Evolutionary conservation across 2,888 invertebrate species (phyloP).

Genomic region (Perithous albicinctus): DNA sequence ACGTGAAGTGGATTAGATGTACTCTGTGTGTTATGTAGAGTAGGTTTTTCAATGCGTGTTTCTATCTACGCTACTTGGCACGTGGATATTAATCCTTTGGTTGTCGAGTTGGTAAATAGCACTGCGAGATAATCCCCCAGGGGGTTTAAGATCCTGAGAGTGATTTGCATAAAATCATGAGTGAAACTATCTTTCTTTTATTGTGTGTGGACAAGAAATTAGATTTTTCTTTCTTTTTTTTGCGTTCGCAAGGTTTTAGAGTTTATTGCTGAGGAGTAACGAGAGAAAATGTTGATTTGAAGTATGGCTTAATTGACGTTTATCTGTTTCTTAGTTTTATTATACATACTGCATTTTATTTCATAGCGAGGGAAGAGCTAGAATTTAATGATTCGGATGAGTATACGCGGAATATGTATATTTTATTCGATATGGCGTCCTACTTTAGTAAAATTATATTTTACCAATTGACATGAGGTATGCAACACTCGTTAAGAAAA

Average conservation of each 20-base stretch:
- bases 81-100: conserved; percentile 2
- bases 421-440: too few relatives aligned
- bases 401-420: too few relatives aligned
- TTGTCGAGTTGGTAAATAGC: background rate
- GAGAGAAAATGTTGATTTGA: background rate
- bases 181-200: background rate
- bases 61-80: background rate
- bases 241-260: background rate
- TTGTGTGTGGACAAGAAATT: background rate
- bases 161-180: background rate
- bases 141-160: background rate
- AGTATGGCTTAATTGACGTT: background rate
- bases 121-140: background rate
- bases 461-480: too few relatives aligned
- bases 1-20: conserved; percentile 23
- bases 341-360: too few relatives aligned
- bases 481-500: too few relatives aligned
- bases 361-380: too few relatives aligned
- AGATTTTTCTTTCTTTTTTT: background rate
- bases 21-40: background rate
- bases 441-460: too few relatives aligned
- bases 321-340: background rate
- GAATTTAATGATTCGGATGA: too few relatives aligned
- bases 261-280: background rate
- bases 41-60: conserved; percentile 17